Evolutionary conservation across 1,140 invertebrate species (phyloP).

Genomic region (Drosophila simulans): DNA sequence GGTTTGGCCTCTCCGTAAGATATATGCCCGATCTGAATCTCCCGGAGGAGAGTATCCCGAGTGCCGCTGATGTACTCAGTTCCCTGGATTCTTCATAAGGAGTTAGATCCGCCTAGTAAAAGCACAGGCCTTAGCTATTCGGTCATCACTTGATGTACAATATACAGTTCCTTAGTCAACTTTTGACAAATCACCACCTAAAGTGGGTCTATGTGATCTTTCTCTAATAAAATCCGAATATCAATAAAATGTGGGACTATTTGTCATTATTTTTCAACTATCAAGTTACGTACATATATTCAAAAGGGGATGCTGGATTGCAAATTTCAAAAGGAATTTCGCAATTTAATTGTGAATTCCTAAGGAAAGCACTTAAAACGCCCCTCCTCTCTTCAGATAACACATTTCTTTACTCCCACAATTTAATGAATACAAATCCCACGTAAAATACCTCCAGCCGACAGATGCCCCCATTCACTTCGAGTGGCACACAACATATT

Average conservation of each 20-base stretch:
- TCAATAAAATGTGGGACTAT: too few species aligned
- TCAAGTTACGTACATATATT: too few species aligned
- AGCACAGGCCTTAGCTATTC: too few species aligned
- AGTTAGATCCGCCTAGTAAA: neutral
- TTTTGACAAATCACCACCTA: too few species aligned
- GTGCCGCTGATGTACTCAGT: slow-evolving; percentile 1
- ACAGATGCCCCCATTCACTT: slow-evolving; percentile 29
- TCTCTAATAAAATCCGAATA: too few species aligned
- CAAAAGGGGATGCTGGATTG: too few species aligned
- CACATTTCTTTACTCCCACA: neutral
- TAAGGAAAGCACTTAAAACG: neutral
- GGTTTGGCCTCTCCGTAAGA: slow-evolving; percentile 31
- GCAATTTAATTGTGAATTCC: slow-evolving; percentile 2
- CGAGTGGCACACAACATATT: slow-evolving; percentile 17
- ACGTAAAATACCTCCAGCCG: neutral
- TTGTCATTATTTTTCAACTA: too few species aligned
- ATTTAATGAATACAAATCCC: slow-evolving; percentile 13
- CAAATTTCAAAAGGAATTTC: neutral
- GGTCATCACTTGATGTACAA: too few species aligned
- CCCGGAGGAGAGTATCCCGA: neutral
- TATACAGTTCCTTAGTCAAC: too few species aligned
- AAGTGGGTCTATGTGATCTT: too few species aligned
- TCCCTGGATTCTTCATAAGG: neutral
- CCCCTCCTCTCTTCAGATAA: neutral
- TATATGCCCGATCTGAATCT: slow-evolving; percentile 3